Evolutionary conservation across 2,888 invertebrate species (phyloP), one percentile per base, ranked within the genome.

Genomic region (Habrosyne pyritoides): DNA sequence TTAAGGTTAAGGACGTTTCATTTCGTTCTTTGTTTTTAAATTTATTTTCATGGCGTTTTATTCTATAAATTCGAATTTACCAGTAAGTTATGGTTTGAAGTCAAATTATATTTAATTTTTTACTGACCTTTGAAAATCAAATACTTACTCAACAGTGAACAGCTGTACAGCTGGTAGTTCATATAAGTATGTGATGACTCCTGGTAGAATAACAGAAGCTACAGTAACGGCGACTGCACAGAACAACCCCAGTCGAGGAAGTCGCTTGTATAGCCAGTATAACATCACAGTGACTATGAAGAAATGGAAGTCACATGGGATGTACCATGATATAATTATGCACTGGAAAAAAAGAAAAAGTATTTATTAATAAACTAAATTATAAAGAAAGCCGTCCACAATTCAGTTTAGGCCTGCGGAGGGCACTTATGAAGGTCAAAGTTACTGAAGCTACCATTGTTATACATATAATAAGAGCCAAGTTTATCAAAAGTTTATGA

Each of bases 301-400:
- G 83, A 93, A 94, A 76, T 96, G 95, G 83, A 95, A 95, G 80
- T 96, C 96, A 59, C 94, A 95, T 0, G 96, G 94, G 36, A 95
- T 91, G 81, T 95, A 95, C 96, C 96, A 96, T 0, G 95, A 93
- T 60, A 94, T 93, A 0, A 94, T 88, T 82, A 95, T 90, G 70
- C 96, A 96, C 95, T 96, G 84, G 42, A 91, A 54, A 33, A 52
- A 24, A 18, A 54, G 47, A 8, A 33, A 54, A 48, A 46, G 46
- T 46, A 53, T 21, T 14, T 48, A 21, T 47, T n/a, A 24, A n/a
- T 24, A 22, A 21, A 12, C 4, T 12, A 47, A 8, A 10, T 22
- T 22, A 10, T 21, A 36, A 12, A n/a, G 12, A 36, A 36, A 8
- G 1, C 5, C 10, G n/a, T 36, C 12, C 12, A n/a, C 7, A 3